Base-by-base conservation (phyloP, 2,797 vertebrate genomes). In the Acanthurus lineatus region DNA sequence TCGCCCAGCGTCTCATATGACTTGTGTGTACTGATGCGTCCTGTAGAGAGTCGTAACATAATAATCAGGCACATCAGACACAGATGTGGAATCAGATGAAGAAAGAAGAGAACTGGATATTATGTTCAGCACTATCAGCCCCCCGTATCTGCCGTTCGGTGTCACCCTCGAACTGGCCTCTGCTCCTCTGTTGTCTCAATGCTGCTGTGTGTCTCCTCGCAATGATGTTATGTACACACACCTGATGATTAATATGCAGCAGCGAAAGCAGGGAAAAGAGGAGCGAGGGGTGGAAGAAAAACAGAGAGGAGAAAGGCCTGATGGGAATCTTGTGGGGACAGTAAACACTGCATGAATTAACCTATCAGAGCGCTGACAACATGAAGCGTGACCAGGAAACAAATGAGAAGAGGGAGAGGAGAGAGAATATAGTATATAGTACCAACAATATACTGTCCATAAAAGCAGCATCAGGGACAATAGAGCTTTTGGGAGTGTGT, bases 291-390 rank as follows among this genome's bases (percentile, higher is more conserved):
- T 22, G 69, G 77, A 86, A 77, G 70, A 74, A 76, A 75, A 74
- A 65, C 63, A 73, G 73, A 80, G 84, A 69, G 51, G 60, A 86
- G 81, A 91, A 85, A 85, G 67, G 84, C 54, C 86, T 90, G 89
- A 92, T 91, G 89, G 84, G 82, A 90, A 93, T 94, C 91, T 91
- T 86, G 83, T 81, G 40, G 57, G 70, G 60, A 86, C 81, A 78
- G 85, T 91, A 92, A 94, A 92, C 91, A 90, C 85, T 66, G 84
- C 82, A 82, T 87, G 86, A 93, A 94, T 92, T 85, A 91, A 91
- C 90, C 86, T 86, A 90, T 90, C 88, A 90, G 80, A 84, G 79
- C 51, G 45, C 63, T 89, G 82, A 79, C 78, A 80, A 86, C 56
- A 84, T 69, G 76, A 79, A 72, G 73, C 54, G 38, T 86, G 88